phyloP scores from a whole-genome alignment of 2,113 vertebrate genomes.

The Artemisiospiza belli region DNA sequence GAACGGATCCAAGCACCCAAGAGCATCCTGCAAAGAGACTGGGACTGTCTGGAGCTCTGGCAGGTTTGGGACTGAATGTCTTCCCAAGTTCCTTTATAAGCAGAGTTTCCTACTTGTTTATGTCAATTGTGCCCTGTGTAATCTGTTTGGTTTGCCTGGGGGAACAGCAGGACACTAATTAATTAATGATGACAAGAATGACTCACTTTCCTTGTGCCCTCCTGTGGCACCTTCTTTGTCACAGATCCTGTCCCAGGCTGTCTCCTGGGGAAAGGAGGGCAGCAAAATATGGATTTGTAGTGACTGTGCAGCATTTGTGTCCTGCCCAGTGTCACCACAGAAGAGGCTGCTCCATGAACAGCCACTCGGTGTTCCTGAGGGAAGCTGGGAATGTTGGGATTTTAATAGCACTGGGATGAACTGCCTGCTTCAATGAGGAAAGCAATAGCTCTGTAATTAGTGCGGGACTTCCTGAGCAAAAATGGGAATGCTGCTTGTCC shows the following conservation, averaged over 20 bases:
- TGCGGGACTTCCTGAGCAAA: not conserved
- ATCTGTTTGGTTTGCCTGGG: not conserved
- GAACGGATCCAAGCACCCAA: not conserved
- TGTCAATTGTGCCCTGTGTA: not conserved
- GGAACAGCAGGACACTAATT: constrained; percentile 50
- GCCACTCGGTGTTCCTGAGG: not conserved
- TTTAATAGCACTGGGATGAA: not conserved
- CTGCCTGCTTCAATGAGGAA: not conserved
- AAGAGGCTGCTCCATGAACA: not conserved
- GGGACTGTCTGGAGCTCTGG: not conserved
- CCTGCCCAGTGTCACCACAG: not conserved
- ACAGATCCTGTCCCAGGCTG: not conserved
- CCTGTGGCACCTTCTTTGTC: constrained; percentile 1
- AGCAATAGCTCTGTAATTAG: not conserved
- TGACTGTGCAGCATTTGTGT: accelerated
- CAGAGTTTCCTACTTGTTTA: not conserved
- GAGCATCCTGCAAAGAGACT: not conserved
- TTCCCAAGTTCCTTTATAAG: not conserved
- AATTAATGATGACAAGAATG: constrained; percentile 42
- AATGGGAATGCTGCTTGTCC: not conserved
- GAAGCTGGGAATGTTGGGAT: not conserved
- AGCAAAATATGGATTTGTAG: not conserved
- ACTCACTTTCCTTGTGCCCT: constrained; percentile 42
- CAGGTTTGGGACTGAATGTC: not conserved
- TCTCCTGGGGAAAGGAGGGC: not conserved